phyloP scores from a whole-genome alignment of 2,113 vertebrate species.

The Strigops habroptila region DNA sequence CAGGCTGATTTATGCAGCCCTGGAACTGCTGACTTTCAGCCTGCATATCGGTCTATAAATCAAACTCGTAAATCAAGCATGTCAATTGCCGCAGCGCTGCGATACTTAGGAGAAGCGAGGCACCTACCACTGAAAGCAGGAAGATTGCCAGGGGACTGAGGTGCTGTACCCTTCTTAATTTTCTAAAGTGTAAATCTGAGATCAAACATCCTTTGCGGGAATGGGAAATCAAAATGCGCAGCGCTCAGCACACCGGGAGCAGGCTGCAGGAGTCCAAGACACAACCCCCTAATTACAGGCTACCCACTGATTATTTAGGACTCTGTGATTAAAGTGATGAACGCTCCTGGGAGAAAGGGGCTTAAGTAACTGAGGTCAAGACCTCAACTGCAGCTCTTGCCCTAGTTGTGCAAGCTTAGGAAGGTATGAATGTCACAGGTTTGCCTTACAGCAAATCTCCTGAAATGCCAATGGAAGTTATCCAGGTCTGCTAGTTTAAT shows the following conservation, averaged over 20 bases:
- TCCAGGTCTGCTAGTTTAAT: constrained; percentile 29
- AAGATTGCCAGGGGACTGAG: constrained; percentile 42
- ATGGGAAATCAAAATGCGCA: constrained; percentile 47
- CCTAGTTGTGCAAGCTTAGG: constrained; percentile 4
- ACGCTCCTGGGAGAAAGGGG: constrained; percentile 59
- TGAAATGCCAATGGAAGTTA: constrained; percentile 41
- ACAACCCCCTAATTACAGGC: constrained; percentile 70
- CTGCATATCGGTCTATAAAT: constrained; percentile 64
- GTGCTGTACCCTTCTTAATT: constrained; percentile 30
- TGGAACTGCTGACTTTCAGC: constrained; percentile 68
- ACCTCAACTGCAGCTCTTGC: constrained; percentile 49
- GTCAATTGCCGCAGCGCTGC: constrained; percentile 16
- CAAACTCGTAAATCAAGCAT: constrained; percentile 63
- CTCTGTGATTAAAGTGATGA: constrained; percentile 67
- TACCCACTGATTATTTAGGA: constrained; percentile 67
- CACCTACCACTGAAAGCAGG: constrained; percentile 49
- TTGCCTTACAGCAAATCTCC: constrained; percentile 46
- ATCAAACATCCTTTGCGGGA: constrained; percentile 56
- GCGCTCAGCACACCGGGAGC: constrained; percentile 44
- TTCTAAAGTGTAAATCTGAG: constrained; percentile 60
- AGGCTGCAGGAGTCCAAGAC: constrained; percentile 58
- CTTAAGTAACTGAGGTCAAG: constrained; percentile 66
- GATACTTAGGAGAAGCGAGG: constrained; percentile 13
- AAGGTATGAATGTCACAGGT: constrained; percentile 63
- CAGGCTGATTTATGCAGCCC: constrained; percentile 62